A percentile compares a stretch with the other conserved stretches of the same genome.
phyloP scores from a whole-genome alignment of 2,888 invertebrate genomes.

The Mesoligia furuncula region DNA sequence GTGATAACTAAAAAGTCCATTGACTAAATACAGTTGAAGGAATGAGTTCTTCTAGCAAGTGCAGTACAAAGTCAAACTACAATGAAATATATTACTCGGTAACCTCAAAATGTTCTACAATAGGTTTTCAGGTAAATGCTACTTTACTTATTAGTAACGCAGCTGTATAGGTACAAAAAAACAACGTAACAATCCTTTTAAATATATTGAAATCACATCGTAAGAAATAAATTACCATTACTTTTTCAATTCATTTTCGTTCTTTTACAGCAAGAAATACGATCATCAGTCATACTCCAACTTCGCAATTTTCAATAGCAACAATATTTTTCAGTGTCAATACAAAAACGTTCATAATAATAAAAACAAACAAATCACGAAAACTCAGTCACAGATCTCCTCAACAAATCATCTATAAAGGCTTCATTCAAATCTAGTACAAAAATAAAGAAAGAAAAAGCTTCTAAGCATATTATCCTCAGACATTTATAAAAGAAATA shows the following conservation, averaged over 20 bases:
- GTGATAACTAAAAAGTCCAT: too few species aligned
- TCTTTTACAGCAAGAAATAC: background rate
- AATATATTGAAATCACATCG: background rate
- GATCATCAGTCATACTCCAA: background rate
- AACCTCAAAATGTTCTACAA: too few species aligned
- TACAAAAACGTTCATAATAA: background rate
- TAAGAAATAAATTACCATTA: background rate
- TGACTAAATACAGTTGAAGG: too few species aligned
- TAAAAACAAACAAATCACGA: constrained; percentile 17
- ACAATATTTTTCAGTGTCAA: constrained; percentile 8
- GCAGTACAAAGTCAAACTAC: too few species aligned
- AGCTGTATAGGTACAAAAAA: too few species aligned
- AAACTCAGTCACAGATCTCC: constrained; percentile 19
- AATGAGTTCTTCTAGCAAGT: too few species aligned
- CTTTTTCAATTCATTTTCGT: background rate
- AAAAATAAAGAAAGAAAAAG: constrained; percentile 16
- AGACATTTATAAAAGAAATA: constrained; percentile 59
- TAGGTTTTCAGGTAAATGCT: too few species aligned
- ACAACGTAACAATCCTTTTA: too few species aligned
- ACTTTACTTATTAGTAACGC: too few species aligned
- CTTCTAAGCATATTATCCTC: constrained; percentile 44
- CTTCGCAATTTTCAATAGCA: background rate
- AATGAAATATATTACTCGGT: too few species aligned
- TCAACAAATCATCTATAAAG: constrained; percentile 41
- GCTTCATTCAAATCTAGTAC: constrained; percentile 33